Evolutionary conservation across 2,113 vertebrate species (phyloP).

Genomic region (Burhinus bistriatus): DNA sequence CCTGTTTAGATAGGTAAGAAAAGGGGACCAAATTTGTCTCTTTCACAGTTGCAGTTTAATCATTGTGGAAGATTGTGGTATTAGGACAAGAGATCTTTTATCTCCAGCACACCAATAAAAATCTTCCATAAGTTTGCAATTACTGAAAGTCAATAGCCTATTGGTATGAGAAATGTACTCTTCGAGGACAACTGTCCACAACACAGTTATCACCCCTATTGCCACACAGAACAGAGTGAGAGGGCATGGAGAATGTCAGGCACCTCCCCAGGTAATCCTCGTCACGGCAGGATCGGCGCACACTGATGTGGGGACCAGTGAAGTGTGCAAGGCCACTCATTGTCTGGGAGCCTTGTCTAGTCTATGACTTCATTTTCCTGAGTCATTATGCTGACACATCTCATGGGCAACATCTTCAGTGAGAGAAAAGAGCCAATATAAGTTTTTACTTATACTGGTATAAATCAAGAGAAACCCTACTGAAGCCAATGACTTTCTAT

Average conservation of each 20-base stretch:
- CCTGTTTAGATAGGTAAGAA: background rate
- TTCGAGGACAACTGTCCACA: conserved; percentile 35
- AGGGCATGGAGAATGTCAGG: conserved; percentile 10
- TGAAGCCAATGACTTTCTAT: background rate
- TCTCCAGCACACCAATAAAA: conserved; percentile 37
- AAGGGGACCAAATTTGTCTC: background rate
- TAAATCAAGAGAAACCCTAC: conserved; percentile 31
- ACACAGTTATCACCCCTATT: conserved; percentile 40
- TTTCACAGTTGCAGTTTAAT: background rate
- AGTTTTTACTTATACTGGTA: conserved; percentile 23
- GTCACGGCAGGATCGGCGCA: background rate
- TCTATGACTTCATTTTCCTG: conserved; percentile 53
- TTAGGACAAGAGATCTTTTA: conserved; percentile 31
- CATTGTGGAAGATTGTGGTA: background rate
- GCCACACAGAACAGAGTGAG: conserved; percentile 48
- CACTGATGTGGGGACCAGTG: conserved; percentile 15
- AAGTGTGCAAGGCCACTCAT: conserved; percentile 51
- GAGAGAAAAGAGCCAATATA: conserved; percentile 53
- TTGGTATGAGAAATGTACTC: conserved; percentile 50
- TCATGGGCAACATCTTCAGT: conserved; percentile 59
- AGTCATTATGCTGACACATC: conserved; percentile 57
- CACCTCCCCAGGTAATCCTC: conserved; percentile 43
- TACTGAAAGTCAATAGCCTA: conserved; percentile 60
- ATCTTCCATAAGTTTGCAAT: conserved; percentile 52
- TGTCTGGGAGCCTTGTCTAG: conserved; percentile 26